Base-by-base conservation (phyloP, 2,888 invertebrate species). In the Gonocerus acuteangulatus region DNA sequence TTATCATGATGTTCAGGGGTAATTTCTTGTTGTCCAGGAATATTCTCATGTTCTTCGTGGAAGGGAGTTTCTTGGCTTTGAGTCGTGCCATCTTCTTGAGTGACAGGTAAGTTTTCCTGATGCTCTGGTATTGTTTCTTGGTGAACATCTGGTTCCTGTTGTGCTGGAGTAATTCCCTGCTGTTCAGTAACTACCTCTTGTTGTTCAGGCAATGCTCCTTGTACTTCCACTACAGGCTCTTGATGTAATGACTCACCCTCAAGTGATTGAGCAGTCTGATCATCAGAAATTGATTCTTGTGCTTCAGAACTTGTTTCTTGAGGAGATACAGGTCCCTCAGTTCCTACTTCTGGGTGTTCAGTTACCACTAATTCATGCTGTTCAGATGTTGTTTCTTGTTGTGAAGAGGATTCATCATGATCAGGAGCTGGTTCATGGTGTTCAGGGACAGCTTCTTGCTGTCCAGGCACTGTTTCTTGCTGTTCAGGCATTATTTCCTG, bases 401-500 rank as follows among this genome's bases (percentile, higher is more conserved):
- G 22, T 13, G 7, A 13, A 15, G 22, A 19, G 13, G 21, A 19
- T 16, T 15, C 21, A 9, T 34, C 21, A 34, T 57, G 39, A 11
- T 59, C 51, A 15, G 42, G 19, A 21, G 21, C 15, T 23, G 60
- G 45, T 19, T 27, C 54, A n/a, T 49, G 13, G 6, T 47, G 21
- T 44, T n/a, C 32, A 21, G 2, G 2, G 11, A 2, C 16, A 22
- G 15, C 44, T 11, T 6, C 45, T 13, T 27, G 32, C 9, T 58
- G 11, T 39, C 13, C 52, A 49, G 34, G 3, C 4, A 13, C 59
- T 21, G 61, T 19, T 56, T 51, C 51, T 54, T 69, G 66, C 11
- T 61, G 59, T 60, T 67, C 62, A n/a, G 64, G 64, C 27, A 66
- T 45, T 19, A 62, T 52, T 61, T 66, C 66, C 18, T 65, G 48